phyloP scores from a whole-genome alignment of 2,113 vertebrate genomes.

The Ornithorhynchus anatinus region DNA sequence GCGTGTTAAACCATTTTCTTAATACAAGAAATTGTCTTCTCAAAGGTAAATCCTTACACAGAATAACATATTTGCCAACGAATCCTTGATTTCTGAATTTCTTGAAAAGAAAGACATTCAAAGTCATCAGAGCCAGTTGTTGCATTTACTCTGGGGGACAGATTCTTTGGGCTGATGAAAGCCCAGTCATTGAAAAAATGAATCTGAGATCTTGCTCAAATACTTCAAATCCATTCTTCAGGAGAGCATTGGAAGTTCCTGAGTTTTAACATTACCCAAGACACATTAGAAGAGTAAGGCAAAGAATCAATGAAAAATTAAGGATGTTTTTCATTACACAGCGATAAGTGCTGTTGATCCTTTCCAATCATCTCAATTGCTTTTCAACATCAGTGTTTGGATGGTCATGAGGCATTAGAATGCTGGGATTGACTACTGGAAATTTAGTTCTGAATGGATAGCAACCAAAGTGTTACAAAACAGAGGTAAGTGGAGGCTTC shows the following conservation, averaged over 20 bases:
- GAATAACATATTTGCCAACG: no score
- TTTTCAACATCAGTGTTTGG: constrained; percentile 28
- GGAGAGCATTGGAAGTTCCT: constrained; percentile 20
- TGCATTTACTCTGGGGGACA: background rate
- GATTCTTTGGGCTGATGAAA: constrained; percentile 8
- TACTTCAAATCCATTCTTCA: constrained; percentile 34
- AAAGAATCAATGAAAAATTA: constrained; percentile 64
- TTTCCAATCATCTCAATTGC: constrained; percentile 53
- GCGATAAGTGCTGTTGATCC: constrained; percentile 69
- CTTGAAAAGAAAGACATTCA: no score
- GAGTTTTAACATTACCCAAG: constrained; percentile 59
- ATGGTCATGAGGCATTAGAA: constrained; percentile 19
- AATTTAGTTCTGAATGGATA: constrained; percentile 56
- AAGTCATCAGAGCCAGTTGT: no score
- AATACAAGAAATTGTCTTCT: no score
- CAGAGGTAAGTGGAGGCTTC: constrained; percentile 33
- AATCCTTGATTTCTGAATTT: no score
- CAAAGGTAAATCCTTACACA: no score
- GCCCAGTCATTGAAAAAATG: constrained; percentile 3
- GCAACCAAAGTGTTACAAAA: constrained; percentile 31
- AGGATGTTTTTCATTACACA: constrained; percentile 65
- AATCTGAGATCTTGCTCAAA: background rate
- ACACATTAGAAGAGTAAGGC: constrained; percentile 52
- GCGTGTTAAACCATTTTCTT: no score
- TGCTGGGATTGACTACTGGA: constrained; percentile 27